Percentiles rank a stretch among this genome's conserved stretches.
phyloP scores from a whole-genome alignment of 2,888 invertebrate species.

The Trisateles emortualis region DNA sequence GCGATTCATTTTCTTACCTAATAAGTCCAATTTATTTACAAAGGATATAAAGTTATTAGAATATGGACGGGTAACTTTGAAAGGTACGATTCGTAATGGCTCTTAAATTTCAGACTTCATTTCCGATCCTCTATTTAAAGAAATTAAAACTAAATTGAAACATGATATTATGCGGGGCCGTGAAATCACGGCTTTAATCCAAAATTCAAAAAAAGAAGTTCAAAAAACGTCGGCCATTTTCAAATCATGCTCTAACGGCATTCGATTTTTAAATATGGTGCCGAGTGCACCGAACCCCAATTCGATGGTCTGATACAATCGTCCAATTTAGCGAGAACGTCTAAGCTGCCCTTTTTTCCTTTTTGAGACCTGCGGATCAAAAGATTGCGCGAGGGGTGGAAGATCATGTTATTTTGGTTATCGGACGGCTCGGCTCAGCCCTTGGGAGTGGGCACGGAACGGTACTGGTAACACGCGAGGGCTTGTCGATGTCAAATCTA shows the following conservation, averaged over 20 bases:
- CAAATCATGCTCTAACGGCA: conserved; percentile 67
- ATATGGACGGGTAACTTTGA: conserved; percentile 38
- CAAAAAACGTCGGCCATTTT: conserved; percentile 73
- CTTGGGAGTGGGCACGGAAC: conserved; percentile 79
- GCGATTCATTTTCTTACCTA: conserved; percentile 49
- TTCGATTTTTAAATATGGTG: conserved; percentile 81
- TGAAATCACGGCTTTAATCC: conserved; percentile 51
- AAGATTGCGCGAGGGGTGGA: conserved; percentile 52
- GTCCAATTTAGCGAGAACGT: conserved; percentile 65
- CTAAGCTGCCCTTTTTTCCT: conserved; percentile 49
- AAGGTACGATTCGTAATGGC: conserved; percentile 40
- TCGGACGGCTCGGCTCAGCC: conserved; percentile 65
- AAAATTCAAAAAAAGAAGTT: conserved; percentile 36
- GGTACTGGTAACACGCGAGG: conserved; percentile 78
- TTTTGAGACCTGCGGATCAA: conserved; percentile 46
- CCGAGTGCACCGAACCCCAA: conserved; percentile 81
- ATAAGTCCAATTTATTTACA: conserved; percentile 57
- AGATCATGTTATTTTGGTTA: conserved; percentile 63
- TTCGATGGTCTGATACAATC: conserved; percentile 69
- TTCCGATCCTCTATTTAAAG: conserved; percentile 45
- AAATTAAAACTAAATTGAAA: conserved; percentile 56
- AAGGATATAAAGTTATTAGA: conserved; percentile 64
- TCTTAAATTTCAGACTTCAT: conserved; percentile 45
- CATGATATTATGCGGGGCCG: conserved; percentile 48
- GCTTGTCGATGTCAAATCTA: conserved; percentile 79